phyloP scores from a whole-genome alignment of 2,888 invertebrate species.

The Phyllotreta cruciferae region DNA sequence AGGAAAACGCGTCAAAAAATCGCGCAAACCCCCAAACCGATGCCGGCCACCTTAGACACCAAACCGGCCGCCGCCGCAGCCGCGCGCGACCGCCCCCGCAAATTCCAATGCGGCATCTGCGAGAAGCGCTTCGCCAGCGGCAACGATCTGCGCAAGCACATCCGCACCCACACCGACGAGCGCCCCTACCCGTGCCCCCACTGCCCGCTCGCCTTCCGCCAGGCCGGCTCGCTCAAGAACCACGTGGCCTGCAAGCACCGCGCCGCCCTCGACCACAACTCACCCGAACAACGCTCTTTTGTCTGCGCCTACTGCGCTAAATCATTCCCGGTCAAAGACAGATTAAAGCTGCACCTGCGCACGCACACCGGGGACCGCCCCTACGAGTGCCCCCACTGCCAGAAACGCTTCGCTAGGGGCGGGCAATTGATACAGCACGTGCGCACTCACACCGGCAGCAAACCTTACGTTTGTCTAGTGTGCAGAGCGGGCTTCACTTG shows the following conservation, averaged over 20 bases:
- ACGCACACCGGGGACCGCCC: conserved; percentile 77
- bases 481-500: conserved; percentile 77
- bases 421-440: conserved; percentile 80
- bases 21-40: too few species aligned
- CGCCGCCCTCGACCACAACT: conserved; percentile 49
- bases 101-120: conserved; percentile 69
- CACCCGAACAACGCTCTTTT: conserved; percentile 62
- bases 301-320: conserved; percentile 79
- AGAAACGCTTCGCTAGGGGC: conserved; percentile 73
- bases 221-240: conserved; percentile 69
- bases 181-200: conserved; percentile 69
- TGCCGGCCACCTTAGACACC: too few species aligned
- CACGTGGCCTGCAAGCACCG: conserved; percentile 66
- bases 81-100: conserved; percentile 58
- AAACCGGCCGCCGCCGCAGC: conserved; percentile 61
- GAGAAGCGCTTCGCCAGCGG: conserved; percentile 69
- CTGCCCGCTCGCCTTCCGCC: conserved; percentile 71
- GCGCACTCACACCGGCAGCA: conserved; percentile 75
- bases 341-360: conserved; percentile 75
- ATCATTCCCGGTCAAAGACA: conserved; percentile 77
- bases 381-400: conserved; percentile 69
- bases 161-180: conserved; percentile 70
- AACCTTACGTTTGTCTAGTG: conserved; percentile 73
- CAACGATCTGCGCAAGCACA: conserved; percentile 72
- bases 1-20: too few species aligned